Base-by-base conservation (phyloP, 2,888 invertebrate species). In the Protophormia terraenovae region DNA sequence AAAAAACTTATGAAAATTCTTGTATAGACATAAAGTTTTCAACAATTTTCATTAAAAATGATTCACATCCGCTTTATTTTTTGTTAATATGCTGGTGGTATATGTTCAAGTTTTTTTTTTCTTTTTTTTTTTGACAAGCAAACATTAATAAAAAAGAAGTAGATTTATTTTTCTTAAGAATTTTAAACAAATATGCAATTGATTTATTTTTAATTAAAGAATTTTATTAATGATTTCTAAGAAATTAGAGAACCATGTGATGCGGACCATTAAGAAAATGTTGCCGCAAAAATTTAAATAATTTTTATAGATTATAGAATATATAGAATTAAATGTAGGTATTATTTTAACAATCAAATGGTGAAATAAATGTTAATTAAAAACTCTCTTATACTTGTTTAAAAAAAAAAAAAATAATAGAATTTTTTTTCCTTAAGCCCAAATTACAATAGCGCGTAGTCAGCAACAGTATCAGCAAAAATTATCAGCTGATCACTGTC, bases 51-150 rank as follows among this genome's bases (percentile, higher is more conserved):
- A 71, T 62, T 50, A 38, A 38, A n/a, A 62, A 45, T 77, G 66
- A 66, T 66, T 66, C 66, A 77, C 22, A 45, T 66, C 76, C 66
- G 76, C 27, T 73, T 27, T 14, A 19, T 60, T 58, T 60, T 72
- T 58, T 19, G n/a, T 50, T 50, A 16, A 47, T 19, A 47, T 47
- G 47, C 16, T 22, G 50, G 24, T 50, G 22, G 10, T 22, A 50
- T 50, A 50, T 50, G 3, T 45, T 45, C 6, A 45, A 38, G 12
- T 10, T 38, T 38, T 5, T 2, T 38, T 38, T 38, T 38, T 38
- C 8, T 38, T 38, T 24, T 41, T 41, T n/a, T n/a, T 41, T 41
- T n/a, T 12, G 41, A n/a, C n/a, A 1, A 41, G 35, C 35, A 41
- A 41, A 41, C n/a, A 41, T 41, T n/a, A n/a, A 4, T 41, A 12